phyloP scores from a whole-genome alignment of 1,140 invertebrate species.

The Bombus impatiens region DNA sequence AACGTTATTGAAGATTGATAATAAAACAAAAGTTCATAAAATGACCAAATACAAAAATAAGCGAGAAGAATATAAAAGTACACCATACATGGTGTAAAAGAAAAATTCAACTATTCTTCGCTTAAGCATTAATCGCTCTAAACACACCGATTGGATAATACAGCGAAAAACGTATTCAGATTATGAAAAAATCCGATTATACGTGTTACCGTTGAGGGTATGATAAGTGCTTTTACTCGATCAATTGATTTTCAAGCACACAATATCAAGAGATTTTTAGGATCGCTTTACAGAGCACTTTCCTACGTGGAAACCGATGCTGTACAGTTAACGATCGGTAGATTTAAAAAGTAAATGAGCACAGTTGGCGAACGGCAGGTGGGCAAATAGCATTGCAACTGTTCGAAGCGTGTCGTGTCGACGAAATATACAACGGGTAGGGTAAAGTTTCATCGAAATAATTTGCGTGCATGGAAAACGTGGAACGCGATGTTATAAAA shows the following conservation, averaged over 20 bases:
- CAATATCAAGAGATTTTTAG: neutral
- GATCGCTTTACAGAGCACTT: neutral
- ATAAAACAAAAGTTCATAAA: neutral
- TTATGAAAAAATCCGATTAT: neutral
- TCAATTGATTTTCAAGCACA: neutral
- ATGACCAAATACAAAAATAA: neutral
- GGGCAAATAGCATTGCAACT: neutral
- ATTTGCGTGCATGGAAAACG: neutral
- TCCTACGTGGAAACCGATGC: neutral
- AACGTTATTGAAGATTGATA: too few relatives aligned
- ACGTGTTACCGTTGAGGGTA: neutral
- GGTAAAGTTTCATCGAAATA: neutral
- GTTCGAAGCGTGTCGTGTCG: neutral
- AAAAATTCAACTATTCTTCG: neutral
- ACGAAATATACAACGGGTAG: neutral
- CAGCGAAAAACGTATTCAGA: neutral
- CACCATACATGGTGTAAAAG: neutral
- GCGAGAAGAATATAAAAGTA: neutral
- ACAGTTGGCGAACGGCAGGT: neutral
- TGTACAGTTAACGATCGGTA: neutral
- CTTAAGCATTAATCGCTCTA: neutral
- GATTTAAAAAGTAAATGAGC: constrained; percentile 31
- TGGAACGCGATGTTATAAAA: neutral
- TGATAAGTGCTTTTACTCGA: neutral
- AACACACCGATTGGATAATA: neutral